Evolutionary conservation across 2,113 vertebrate genomes (phyloP).

Genomic region (Sardina pilchardus): DNA sequence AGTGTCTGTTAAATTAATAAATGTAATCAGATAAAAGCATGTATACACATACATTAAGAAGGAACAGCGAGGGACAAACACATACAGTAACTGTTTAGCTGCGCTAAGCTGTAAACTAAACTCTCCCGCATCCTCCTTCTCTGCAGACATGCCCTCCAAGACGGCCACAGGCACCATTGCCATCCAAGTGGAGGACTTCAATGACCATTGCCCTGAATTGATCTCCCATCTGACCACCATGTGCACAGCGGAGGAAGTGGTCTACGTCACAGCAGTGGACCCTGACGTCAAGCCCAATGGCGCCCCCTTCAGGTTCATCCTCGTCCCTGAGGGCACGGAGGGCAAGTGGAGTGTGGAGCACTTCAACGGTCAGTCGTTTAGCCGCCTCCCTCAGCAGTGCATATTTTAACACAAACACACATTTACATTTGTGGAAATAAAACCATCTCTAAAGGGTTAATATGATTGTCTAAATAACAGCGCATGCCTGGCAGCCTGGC

Average conservation of each 20-base stretch:
- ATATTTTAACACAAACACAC: not conserved
- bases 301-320: constrained; percentile 77
- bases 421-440: not conserved
- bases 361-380: constrained; percentile 71
- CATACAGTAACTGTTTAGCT: too few relatives aligned
- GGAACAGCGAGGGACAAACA: too few relatives aligned
- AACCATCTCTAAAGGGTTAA: too few relatives aligned
- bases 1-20: too few relatives aligned
- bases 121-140: not conserved
- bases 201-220: constrained; percentile 88
- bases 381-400: not conserved
- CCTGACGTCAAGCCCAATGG: constrained; percentile 75
- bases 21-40: too few relatives aligned
- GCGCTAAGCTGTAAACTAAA: not conserved
- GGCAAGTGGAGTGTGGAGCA: constrained; percentile 77
- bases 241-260: constrained; percentile 64
- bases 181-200: constrained; percentile 81
- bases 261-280: constrained; percentile 79
- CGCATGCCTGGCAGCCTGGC: not conserved
- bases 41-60: not conserved
- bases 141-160: constrained; percentile 73
- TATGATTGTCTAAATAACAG: not conserved
- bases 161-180: constrained; percentile 85
- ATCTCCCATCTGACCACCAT: constrained; percentile 59
- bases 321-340: constrained; percentile 73